Evolutionary conservation across 2,888 invertebrate species (phyloP).

Genomic region (Drosophila limbata): DNA sequence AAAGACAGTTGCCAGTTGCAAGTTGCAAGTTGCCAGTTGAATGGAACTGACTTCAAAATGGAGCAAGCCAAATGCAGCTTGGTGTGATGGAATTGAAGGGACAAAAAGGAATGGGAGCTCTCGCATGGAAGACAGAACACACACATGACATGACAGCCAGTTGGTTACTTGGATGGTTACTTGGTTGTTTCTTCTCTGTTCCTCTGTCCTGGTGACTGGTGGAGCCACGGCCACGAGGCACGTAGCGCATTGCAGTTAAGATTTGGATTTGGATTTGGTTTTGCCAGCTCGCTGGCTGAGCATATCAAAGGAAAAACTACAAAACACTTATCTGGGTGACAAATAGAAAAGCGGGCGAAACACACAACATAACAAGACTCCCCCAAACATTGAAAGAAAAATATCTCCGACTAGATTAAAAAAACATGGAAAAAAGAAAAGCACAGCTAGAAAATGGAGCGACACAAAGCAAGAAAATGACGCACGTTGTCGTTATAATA

Average conservation of each 20-base stretch:
- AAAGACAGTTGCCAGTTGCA: slow-evolving; percentile 65
- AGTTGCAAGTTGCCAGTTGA: slow-evolving; percentile 64
- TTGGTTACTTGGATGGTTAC: slow-evolving; percentile 48
- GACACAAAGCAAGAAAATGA: slow-evolving; percentile 70
- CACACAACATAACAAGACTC: slow-evolving; percentile 28
- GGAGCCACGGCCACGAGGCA: slow-evolving; percentile 61
- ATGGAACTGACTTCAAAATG: slow-evolving; percentile 62
- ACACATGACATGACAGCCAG: slow-evolving; percentile 73
- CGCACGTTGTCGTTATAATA: slow-evolving; percentile 73
- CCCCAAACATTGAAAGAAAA: slow-evolving; percentile 70
- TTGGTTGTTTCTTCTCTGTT: neutral
- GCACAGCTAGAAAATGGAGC: slow-evolving; percentile 57
- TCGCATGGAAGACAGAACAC: slow-evolving; percentile 12
- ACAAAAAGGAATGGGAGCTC: neutral
- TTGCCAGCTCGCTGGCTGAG: slow-evolving; percentile 69
- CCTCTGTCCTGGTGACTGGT: neutral
- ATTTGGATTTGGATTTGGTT: slow-evolving; percentile 74
- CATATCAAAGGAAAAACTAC: slow-evolving; percentile 78
- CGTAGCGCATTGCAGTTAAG: slow-evolving; percentile 76
- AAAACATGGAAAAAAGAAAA: slow-evolving; percentile 47
- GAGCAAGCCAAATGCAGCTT: slow-evolving; percentile 38
- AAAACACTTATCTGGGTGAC: slow-evolving; percentile 81
- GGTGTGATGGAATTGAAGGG: slow-evolving; percentile 19
- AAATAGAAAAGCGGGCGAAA: slow-evolving; percentile 72
- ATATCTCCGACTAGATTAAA: slow-evolving; percentile 79